These are phyloP conservation scores for Acrossocheilus fasciatus DNA, from an alignment of 2,797 vertebrate genomes.

Conservation along the genomic window DNA sequence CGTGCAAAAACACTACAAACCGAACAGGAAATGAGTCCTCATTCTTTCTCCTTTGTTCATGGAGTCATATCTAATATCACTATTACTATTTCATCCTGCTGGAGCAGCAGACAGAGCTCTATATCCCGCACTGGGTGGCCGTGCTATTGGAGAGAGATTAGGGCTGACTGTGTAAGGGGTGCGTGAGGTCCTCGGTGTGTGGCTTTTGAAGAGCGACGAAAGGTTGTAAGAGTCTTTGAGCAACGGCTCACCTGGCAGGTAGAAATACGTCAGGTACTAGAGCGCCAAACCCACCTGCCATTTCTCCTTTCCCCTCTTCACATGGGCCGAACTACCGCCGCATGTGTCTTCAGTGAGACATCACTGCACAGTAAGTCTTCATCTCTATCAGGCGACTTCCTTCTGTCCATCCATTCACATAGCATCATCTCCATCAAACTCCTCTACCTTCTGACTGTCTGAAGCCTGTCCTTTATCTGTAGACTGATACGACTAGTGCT, in stretches of 20 bases:
- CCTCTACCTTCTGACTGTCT: background rate
- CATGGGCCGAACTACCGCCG: background rate
- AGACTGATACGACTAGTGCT: background rate
- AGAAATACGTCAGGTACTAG: constrained; percentile 34
- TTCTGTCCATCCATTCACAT: background rate
- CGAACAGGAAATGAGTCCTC: constrained; percentile 51
- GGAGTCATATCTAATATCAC: constrained; percentile 56
- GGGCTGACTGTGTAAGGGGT: constrained; percentile 14
- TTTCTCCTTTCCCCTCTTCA: background rate
- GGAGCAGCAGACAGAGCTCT: constrained; percentile 17
- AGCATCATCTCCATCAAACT: background rate
- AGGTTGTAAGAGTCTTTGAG: constrained; percentile 14
- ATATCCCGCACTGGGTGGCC: constrained; percentile 8
- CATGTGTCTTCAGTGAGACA: constrained; percentile 5
- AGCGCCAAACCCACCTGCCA: constrained; percentile 45
- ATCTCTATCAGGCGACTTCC: background rate
- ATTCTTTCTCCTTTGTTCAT: constrained; percentile 51
- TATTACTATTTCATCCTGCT: constrained; percentile 49
- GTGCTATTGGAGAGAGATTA: constrained; percentile 48
- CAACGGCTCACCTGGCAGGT: constrained; percentile 30
- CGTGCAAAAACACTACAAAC: constrained; percentile 46
- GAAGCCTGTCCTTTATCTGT: background rate
- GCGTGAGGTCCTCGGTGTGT: constrained; percentile 24
- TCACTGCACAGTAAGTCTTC: background rate
- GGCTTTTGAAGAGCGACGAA: constrained; percentile 28